A percentile compares a stretch with the other conserved stretches of the same genome.
These are phyloP conservation scores for Crocodylus rhombifer DNA, from an alignment of 2,797 vertebrate species.

Conservation along the genomic window DNA sequence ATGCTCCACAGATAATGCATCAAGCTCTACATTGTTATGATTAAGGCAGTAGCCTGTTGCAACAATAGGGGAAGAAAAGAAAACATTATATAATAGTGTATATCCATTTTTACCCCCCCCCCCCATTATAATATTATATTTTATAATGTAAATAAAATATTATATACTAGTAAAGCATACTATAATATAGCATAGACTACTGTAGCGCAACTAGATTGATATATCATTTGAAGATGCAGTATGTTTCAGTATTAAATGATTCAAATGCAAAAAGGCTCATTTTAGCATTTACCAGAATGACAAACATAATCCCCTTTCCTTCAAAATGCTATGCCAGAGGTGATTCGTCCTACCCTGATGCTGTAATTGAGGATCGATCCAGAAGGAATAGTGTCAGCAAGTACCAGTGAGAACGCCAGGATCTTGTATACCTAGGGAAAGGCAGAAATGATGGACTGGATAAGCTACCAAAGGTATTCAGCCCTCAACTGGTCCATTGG, in stretches of 20 bases:
- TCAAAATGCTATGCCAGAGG: not conserved
- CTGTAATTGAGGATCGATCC: not conserved
- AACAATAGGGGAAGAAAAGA: not conserved
- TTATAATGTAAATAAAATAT: no score
- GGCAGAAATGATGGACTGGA: not conserved
- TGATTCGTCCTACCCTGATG: not conserved
- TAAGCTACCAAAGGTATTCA: not conserved
- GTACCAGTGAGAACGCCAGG: not conserved
- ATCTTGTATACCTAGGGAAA: accelerated
- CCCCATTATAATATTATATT: not conserved
- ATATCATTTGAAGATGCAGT: no score
- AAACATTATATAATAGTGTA: not conserved
- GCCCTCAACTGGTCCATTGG: not conserved
- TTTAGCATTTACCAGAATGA: not conserved
- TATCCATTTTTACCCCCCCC: no score
- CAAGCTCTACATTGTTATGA: not conserved
- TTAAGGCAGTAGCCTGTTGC: not conserved
- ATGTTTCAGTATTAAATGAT: no score
- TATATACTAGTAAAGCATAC: no score
- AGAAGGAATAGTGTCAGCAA: not conserved
- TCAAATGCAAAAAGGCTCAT: not conserved
- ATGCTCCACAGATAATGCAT: slow-evolving; percentile 8
- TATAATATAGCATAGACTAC: no score
- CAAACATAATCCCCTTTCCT: not conserved
- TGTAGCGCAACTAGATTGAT: no score